phyloP scores from a whole-genome alignment of 2,113 vertebrate genomes.

The Carollia perspicillata region DNA sequence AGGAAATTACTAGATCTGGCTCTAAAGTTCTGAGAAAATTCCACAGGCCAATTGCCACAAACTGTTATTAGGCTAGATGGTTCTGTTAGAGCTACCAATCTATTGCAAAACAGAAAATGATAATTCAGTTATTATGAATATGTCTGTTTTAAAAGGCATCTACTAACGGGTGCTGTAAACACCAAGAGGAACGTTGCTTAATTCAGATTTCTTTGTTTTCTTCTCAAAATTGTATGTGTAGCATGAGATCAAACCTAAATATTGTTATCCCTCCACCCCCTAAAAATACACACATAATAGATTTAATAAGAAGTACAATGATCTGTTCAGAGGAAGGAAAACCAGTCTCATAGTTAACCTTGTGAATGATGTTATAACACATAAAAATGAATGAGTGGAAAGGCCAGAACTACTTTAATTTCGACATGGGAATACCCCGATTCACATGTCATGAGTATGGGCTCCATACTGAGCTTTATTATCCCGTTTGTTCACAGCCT shows the following conservation, averaged over 20 bases:
- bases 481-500: not conserved
- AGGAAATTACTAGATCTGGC: constrained; percentile 19
- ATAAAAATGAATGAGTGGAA: not conserved
- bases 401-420: not conserved
- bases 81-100: not conserved
- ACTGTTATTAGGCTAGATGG: not conserved
- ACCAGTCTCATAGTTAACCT: not conserved
- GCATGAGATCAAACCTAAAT: not conserved
- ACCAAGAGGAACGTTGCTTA: not conserved
- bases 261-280: not conserved
- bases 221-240: not conserved
- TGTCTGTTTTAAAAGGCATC: not conserved
- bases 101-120: not conserved
- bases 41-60: not conserved
- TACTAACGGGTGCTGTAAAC: not conserved
- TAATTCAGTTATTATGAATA: constrained; percentile 2
- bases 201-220: not conserved
- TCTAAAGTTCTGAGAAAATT: constrained; percentile 40
- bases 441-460: not conserved
- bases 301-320: not conserved
- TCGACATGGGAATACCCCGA: not conserved
- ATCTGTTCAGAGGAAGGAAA: not conserved
- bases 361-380: not conserved
- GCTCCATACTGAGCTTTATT: not conserved
- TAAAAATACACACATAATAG: not conserved